Base-by-base conservation (phyloP, 2,888 invertebrate genomes). In the Lochmaea capreae region DNA sequence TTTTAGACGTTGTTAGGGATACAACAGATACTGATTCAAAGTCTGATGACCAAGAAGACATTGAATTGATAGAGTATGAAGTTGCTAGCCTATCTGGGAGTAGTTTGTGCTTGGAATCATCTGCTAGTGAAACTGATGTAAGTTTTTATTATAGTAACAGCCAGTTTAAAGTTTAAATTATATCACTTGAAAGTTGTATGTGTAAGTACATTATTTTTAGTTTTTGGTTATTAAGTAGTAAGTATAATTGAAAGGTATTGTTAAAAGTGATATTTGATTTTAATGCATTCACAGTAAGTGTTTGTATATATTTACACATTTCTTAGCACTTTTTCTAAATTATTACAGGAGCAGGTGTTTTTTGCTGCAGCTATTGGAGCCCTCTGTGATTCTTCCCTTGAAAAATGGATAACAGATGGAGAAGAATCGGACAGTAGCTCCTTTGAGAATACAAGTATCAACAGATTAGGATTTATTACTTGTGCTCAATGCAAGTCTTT, bases 401-500 rank as follows among this genome's bases (percentile, higher is more conserved):
- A 87, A 43, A 80, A 81, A 0, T 87, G 85, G 85, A 81, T 84
- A 43, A 86, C 86, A 0, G 87, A 87, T 68, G 83, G 81, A 4
- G 87, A 87, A 69, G 86, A 86, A 54, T 87, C 87, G 0, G 86
- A 86, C 70, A 83, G 80, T 73, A 82, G 81, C 42, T 80, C 82
- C 5, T 79, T 82, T 43, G 84, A 82, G 26, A 83, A 83, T n/a
- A 79, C 79, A 4, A 80, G 82, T 10, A 78, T 80, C 49, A 77
- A 75, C 42, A 71, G 79, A 67, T 79, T 87, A 33, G 92, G 91
- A 85, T 93, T 91, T 87, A 89, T 91, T 89, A 88, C 88, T 71
- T 93, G 93, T 84, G 89, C 91, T 18, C 91, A 90, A 83, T 93
- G 93, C 87, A 89, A 88, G 77, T 89, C 89, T 65, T 85, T 86